Evolutionary conservation across 2,113 vertebrate genomes (phyloP), one percentile per base, ranked within the genome.

Genomic region (Astur gentilis): DNA sequence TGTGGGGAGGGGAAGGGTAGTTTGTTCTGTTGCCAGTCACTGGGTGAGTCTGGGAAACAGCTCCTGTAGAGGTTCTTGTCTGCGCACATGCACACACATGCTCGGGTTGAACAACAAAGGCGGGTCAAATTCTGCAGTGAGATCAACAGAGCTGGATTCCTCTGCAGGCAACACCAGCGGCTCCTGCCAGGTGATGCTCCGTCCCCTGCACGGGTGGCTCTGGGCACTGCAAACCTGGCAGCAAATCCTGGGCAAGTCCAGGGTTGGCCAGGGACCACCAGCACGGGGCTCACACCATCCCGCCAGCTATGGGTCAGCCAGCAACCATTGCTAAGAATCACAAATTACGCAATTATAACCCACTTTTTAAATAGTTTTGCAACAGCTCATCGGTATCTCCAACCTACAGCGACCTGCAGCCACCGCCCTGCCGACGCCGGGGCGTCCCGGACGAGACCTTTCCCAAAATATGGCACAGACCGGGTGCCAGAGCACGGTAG

Each of bases 11-110:
- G 83, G 91, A 64, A 58, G 36, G 47, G 79, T 38, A 23, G 66
- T 76, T 97, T 79, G 91, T 64, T 93, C n/a, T 12, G 87, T 64
- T 95, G 87, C 77, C 70, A 29, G 91, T 9, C 9, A 47, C 77
- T 89, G 95, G 95, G 91, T 93, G 96, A 97, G 95, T 93, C 95
- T 93, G 84, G 90, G 95, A 97, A 95, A 91, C 95, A 95, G 91
- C 87, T 90, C 84, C 93, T 1, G 34, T 1, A 29, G 94, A 89
- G 81, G 61, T 26, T 71, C 85, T 69, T 11, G 87, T 19, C 94
- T 15, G 87, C 0, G 2, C 69, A 89, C 96, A 91, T 57, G 95
- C 95, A 96, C 49, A 0, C 78, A 96, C 96, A 96, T 4, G 93
- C 92, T 80, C 5, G 8, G 66, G 44, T 61, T 20, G 73, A 87